phyloP scores from a whole-genome alignment of 2,888 invertebrate species.

The Monopis laevigella region DNA sequence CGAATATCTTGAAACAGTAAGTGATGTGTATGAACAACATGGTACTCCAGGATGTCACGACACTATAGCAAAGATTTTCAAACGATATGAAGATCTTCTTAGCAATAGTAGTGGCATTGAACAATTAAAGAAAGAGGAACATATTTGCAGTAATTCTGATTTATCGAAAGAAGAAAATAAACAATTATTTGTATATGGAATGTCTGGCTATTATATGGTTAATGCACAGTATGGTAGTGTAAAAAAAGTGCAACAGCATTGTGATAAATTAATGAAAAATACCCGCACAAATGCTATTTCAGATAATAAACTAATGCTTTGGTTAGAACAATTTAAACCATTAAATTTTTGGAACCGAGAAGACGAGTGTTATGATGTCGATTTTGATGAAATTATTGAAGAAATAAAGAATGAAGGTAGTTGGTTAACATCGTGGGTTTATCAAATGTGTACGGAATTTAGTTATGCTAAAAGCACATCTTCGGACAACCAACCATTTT shows the following conservation, averaged over 20 bases:
- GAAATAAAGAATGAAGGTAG: conserved; percentile 25
- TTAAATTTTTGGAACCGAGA: conserved; percentile 25
- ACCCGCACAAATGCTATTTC: conserved; percentile 21
- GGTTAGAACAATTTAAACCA: conserved; percentile 1
- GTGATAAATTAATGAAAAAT: conserved; percentile 24
- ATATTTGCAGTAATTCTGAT: conserved; percentile 39
- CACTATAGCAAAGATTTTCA: conserved; percentile 32
- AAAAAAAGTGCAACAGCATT: conserved; percentile 31
- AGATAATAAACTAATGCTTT: conserved; percentile 20
- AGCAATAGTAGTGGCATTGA: conserved; percentile 32
- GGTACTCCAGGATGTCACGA: conserved; percentile 35
- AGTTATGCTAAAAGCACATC: conserved; percentile 76
- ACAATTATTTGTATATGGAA: conserved; percentile 41
- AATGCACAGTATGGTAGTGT: conserved; percentile 40
- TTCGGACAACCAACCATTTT: conserved; percentile 67
- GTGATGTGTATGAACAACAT: conserved; percentile 39
- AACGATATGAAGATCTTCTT: conserved; percentile 33
- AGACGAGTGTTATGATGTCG: conserved; percentile 32
- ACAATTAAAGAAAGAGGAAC: conserved; percentile 37
- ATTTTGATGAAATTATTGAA: conserved; percentile 37
- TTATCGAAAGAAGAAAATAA: conserved; percentile 36
- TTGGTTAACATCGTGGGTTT: conserved; percentile 64
- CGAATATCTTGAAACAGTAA: conserved; percentile 48
- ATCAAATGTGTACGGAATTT: conserved; percentile 82
- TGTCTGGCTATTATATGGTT: conserved; percentile 32